phyloP scores from a whole-genome alignment of 2,113 vertebrate genomes.

The Taxidea taxus region DNA sequence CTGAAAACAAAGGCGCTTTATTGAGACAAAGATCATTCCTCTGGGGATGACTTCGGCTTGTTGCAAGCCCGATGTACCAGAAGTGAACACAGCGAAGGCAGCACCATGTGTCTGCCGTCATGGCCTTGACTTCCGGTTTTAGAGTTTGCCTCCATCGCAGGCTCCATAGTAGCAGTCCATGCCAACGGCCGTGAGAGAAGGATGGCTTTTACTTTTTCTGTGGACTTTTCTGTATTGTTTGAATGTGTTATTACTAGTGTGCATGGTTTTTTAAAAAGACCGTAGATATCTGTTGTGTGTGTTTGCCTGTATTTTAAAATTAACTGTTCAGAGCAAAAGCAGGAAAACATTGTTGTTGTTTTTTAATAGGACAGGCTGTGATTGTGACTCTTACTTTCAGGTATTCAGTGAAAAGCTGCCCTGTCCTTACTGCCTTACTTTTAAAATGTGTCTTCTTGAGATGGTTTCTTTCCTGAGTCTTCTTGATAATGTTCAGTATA shows the following conservation, averaged over 20 bases:
- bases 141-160: background rate
- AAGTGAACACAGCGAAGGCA: background rate
- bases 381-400: background rate
- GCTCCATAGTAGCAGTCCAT: background rate
- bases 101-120: rapidly evolving
- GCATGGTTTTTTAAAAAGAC: background rate
- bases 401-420: background rate
- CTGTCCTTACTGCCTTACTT: background rate
- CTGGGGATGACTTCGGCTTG: background rate
- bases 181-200: background rate
- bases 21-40: background rate
- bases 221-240: background rate
- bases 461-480: background rate
- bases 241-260: background rate
- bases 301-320: background rate
- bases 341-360: background rate
- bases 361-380: background rate
- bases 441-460: background rate
- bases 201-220: background rate
- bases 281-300: background rate
- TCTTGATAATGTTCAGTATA: background rate
- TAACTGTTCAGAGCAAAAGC: background rate
- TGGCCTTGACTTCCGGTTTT: background rate
- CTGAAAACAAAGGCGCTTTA: background rate
- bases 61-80: background rate